Base-by-base conservation (phyloP, 2,888 invertebrate species). In the Lasius fuliginosus region DNA sequence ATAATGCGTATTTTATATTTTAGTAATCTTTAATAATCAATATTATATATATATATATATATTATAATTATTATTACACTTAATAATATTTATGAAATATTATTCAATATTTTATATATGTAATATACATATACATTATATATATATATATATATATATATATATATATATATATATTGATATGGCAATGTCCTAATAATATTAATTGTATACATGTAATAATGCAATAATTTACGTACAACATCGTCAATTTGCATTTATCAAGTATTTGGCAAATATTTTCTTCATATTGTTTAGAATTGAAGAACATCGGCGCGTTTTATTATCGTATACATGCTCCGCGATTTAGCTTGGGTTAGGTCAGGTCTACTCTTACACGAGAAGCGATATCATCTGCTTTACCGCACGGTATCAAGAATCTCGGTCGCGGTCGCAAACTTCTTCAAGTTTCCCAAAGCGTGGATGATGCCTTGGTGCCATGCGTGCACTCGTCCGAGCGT, bases 401-500 rank as follows among this genome's bases (percentile, higher is more conserved):
- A 82, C 42, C 23, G 9, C 62, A 40, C 27, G 1, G 62, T 36
- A 36, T 36, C 33, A 64, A 75, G 76, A 75, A 75, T 82, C 74
- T 65, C 56, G 40, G 64, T 15, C 53, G 27, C 30, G 33, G 53
- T 40, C 27, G 40, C 36, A 68, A 64, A 76, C 76, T 82, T 82
- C 27, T 64, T 64, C 82, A 60, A 75, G 40, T 42, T 82, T 82
- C 77, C 40, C 53, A 33, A 40, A 18, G 62, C 30, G 9, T 9
- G n/a, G 56, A 36, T 75, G 65, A 82, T 76, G 79, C 33, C 71
- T 58, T n/a, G 53, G 23, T 27, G 46, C 56, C 42, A 71, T 60
- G 71, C 71, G 27, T 60, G 73, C n/a, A 62, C 36, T 36, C 60
- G 79, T 76, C 76, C 82, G 42, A 76, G 56, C 42, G 53, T 74